These are phyloP conservation scores for Choloepus hoffmanni DNA, from an alignment of 2,113 vertebrate species.

Conservation along the genomic window DNA sequence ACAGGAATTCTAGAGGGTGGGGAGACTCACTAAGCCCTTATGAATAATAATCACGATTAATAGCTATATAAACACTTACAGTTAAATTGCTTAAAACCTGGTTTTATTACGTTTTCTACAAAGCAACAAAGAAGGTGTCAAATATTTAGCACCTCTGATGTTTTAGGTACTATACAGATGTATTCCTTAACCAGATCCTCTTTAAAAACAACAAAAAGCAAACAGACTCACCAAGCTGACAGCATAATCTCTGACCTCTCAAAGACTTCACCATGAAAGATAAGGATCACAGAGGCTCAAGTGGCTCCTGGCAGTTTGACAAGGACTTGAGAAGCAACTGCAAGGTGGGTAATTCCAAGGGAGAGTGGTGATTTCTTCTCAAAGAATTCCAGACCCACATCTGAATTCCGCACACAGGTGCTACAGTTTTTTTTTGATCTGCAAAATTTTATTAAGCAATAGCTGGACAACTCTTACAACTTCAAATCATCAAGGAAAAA, in stretches of 20 bases:
- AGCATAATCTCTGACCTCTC: not conserved
- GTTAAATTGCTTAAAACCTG: not conserved
- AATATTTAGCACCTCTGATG: not conserved
- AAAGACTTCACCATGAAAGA: not conserved
- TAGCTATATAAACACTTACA: not conserved
- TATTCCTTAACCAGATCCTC: not conserved
- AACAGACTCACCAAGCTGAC: not conserved
- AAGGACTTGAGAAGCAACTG: rapidly evolving
- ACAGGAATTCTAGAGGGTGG: not conserved
- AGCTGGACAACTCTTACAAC: constrained; percentile 91
- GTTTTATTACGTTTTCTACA: not conserved
- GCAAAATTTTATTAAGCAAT: constrained; percentile 94
- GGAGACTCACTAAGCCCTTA: not conserved
- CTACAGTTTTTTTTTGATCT: constrained; percentile 82
- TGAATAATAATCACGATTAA: not conserved
- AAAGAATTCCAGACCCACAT: constrained; percentile 62
- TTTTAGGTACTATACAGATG: not conserved
- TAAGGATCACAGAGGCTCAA: not conserved
- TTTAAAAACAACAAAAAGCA: not conserved
- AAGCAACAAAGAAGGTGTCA: not conserved
- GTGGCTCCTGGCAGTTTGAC: not conserved
- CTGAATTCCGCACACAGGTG: constrained; percentile 74
- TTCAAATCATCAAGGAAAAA: constrained; percentile 89
- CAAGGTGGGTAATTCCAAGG: not conserved
- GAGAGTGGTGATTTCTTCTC: constrained; percentile 30